Conservation (phyloP, 1,140 invertebrate genomes). For the Dendrolimus kikuchii region DNA sequence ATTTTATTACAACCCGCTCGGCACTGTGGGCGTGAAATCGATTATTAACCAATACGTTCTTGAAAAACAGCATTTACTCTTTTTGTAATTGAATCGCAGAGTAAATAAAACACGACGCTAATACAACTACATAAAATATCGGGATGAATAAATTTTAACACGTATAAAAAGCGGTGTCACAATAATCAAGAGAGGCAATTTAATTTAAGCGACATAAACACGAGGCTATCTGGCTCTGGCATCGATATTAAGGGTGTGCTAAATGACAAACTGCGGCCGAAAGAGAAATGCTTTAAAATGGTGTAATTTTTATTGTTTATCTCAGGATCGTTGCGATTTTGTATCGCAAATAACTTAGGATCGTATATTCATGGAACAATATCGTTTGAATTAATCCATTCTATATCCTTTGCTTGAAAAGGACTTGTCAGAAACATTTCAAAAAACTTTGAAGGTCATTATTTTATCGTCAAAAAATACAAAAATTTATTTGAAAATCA, state of each 20-base stretch:
- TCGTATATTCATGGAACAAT: too few relatives aligned
- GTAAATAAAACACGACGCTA: conserved; percentile 7
- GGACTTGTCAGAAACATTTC: too few relatives aligned
- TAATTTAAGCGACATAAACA: conserved; percentile 67
- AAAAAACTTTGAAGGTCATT: too few relatives aligned
- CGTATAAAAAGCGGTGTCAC: conserved; percentile 54
- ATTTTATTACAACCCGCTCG: conserved; percentile 42
- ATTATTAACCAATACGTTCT: conserved; percentile 6
- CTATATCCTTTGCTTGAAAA: too few relatives aligned
- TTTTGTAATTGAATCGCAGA: neutral
- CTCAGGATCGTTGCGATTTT: conserved; percentile 41
- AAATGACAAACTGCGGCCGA: conserved; percentile 62
- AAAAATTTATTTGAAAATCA: too few relatives aligned
- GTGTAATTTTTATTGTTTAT: conserved; percentile 58
- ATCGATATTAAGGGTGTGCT: conserved; percentile 63
- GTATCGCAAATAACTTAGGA: conserved; percentile 36
- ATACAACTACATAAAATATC: conserved; percentile 17
- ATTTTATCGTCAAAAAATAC: too few relatives aligned
- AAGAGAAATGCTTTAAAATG: conserved; percentile 58
- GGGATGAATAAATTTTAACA: conserved; percentile 39
- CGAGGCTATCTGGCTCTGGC: conserved; percentile 51
- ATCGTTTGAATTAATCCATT: too few relatives aligned
- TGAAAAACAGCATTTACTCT: too few relatives aligned
- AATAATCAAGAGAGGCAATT: conserved; percentile 63
- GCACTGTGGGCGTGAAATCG: conserved; percentile 28